phyloP scores from a whole-genome alignment of 2,113 vertebrate genomes.

The Opisthocomus hoazin region DNA sequence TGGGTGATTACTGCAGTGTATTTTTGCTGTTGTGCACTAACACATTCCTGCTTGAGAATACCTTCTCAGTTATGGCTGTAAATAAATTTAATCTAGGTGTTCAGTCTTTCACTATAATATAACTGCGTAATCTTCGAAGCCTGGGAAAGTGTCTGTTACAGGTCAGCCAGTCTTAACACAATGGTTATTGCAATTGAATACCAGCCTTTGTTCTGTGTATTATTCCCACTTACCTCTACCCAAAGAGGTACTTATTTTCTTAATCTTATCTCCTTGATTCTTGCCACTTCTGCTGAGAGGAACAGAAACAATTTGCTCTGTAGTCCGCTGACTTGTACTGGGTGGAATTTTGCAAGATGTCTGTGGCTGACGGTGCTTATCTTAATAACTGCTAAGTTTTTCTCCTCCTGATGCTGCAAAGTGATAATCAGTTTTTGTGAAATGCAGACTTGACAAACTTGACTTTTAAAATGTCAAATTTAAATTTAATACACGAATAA shows the following conservation, averaged over 20 bases:
- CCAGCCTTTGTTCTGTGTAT: background rate
- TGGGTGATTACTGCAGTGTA: background rate
- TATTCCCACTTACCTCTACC: background rate
- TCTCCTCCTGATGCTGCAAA: background rate
- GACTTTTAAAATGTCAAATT: background rate
- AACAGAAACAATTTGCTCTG: background rate
- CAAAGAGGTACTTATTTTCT: background rate
- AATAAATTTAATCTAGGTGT: background rate
- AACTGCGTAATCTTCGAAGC: background rate
- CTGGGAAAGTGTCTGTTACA: constrained; percentile 19
- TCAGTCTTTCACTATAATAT: background rate
- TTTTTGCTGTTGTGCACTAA: background rate
- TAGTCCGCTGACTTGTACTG: background rate
- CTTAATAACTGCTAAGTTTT: background rate
- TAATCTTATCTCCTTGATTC: background rate
- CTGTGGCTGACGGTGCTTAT: background rate
- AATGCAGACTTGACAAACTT: background rate
- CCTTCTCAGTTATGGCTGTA: background rate
- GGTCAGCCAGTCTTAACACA: background rate
- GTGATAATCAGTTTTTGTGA: background rate
- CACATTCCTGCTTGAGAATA: background rate
- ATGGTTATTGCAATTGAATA: background rate
- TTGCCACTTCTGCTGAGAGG: background rate
- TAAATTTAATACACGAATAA: background rate
- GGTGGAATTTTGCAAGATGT: background rate